Percentiles rank a stretch among this genome's conserved stretches.
Conservation (phyloP, 2,888 invertebrate species). For the Chrysolina oricalcia region DNA sequence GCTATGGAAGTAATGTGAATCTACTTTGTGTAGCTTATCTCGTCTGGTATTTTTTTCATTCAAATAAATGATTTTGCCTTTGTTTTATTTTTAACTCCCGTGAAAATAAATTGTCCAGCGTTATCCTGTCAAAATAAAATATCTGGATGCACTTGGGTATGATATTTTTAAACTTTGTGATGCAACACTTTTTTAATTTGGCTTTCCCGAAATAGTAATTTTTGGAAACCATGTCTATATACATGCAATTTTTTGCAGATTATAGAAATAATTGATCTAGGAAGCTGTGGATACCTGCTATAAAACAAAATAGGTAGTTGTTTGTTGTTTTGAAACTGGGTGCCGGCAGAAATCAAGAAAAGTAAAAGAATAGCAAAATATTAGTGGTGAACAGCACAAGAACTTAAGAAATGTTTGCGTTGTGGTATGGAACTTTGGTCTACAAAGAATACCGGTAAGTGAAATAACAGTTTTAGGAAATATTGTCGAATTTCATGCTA, state of each 20-base stretch:
- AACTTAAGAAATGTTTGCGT: conserved; percentile 66
- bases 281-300: conserved; percentile 8
- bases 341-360: neutral
- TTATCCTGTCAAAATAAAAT: conserved; percentile 7
- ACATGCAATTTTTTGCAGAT: neutral
- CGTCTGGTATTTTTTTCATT: neutral
- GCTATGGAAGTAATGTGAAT: conserved; percentile 10
- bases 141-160: conserved; percentile 21
- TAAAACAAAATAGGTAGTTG: neutral
- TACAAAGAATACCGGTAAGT: conserved; percentile 71
- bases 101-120: conserved; percentile 2
- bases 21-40: conserved; percentile 9
- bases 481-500: conserved; percentile 38
- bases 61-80: neutral
- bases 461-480: conserved; percentile 32
- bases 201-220: conserved; percentile 29
- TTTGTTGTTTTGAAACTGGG: neutral
- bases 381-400: conserved; percentile 6
- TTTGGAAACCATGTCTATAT: conserved; percentile 7
- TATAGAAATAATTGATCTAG: neutral
- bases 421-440: conserved; percentile 70
- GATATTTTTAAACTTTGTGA: conserved; percentile 41
- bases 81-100: conserved; percentile 1
- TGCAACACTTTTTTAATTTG: conserved; percentile 30
- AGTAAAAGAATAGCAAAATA: neutral